These are phyloP conservation scores for Chaetophractus vellerosus DNA, from an alignment of 2,797 vertebrate genomes.

Conservation along the genomic window DNA sequence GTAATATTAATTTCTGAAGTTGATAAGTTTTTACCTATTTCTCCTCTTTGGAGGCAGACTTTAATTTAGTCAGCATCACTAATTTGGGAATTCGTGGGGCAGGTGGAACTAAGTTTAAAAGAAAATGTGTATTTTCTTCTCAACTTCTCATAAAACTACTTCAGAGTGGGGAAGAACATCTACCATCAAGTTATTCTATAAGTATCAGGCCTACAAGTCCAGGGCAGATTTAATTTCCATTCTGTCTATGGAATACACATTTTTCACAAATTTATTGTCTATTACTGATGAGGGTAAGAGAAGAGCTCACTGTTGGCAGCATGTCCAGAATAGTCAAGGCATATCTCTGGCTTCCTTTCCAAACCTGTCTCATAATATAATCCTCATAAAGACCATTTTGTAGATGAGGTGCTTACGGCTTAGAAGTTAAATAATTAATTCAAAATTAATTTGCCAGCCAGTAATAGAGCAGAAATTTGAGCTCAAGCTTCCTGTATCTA, in stretches of 20 bases:
- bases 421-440: background rate
- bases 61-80: background rate
- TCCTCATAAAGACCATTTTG: background rate
- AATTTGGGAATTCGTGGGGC: background rate
- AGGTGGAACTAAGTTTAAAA: background rate
- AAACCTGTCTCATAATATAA: background rate
- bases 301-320: background rate
- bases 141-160: background rate
- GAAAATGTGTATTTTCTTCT: background rate
- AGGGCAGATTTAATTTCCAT: background rate
- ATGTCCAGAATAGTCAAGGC: background rate
- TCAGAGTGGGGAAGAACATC: background rate
- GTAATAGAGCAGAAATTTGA: constrained; percentile 51
- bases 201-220: background rate
- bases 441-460: background rate
- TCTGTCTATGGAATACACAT: background rate
- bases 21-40: background rate
- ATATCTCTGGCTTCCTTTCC: background rate
- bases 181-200: background rate
- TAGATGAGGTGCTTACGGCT: constrained; percentile 9
- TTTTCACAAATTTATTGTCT: background rate
- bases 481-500: background rate
- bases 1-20: background rate
- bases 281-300: background rate
- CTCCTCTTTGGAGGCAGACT: background rate